These are phyloP conservation scores for Charanyca ferruginea DNA, from an alignment of 2,888 invertebrate genomes.

Conservation along the genomic window DNA sequence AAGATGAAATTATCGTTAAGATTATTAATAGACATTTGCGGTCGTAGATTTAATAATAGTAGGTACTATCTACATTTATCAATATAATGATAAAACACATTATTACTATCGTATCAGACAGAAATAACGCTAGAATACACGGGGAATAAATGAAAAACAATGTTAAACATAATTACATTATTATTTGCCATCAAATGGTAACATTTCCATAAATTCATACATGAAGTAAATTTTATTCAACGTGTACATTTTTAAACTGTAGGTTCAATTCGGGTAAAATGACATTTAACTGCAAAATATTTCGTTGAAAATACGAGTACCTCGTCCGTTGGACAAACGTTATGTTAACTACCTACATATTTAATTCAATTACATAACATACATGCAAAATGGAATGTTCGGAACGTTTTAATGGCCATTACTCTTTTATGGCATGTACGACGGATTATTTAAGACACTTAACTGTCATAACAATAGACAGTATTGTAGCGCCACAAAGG, in stretches of 20 bases:
- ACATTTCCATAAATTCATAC: slow-evolving; percentile 30
- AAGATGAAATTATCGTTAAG: slow-evolving; percentile 11
- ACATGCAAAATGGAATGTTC: not conserved
- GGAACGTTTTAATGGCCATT: not conserved
- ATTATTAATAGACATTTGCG: slow-evolving; percentile 13
- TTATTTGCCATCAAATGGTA: slow-evolving; percentile 32
- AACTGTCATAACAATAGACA: not conserved
- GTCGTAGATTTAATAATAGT: not conserved
- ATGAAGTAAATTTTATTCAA: slow-evolving; percentile 13
- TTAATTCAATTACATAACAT: slow-evolving; percentile 16
- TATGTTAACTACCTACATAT: slow-evolving; percentile 5
- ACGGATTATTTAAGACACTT: not conserved
- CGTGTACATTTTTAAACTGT: not conserved
- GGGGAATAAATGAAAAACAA: slow-evolving; percentile 28
- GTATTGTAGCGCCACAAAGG: not conserved
- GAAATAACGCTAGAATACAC: not conserved
- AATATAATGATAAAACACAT: slow-evolving; percentile 10
- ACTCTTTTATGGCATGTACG: not conserved
- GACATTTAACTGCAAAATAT: slow-evolving; percentile 1
- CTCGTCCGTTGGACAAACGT: slow-evolving; percentile 1
- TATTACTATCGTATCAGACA: not conserved
- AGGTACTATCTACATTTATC: not conserved
- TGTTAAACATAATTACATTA: slow-evolving; percentile 18
- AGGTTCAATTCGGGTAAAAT: not conserved
- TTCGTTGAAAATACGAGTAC: slow-evolving; percentile 8